These are phyloP conservation scores for Argya squamiceps DNA, from an alignment of 2,797 vertebrate genomes.

Conservation along the genomic window DNA sequence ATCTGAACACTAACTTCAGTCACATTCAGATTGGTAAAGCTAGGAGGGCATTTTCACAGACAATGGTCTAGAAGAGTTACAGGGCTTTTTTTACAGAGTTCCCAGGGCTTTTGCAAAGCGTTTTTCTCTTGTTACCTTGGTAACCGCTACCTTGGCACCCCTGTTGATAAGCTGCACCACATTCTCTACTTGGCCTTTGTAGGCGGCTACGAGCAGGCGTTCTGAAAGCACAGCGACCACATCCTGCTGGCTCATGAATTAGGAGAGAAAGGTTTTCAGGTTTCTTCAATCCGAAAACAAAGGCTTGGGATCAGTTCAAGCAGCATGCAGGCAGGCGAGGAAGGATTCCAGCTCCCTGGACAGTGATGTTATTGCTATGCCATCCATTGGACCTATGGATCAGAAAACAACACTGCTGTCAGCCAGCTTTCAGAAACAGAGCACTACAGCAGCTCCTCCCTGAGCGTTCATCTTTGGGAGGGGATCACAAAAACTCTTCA, in stretches of 20 bases:
- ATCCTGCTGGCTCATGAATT: constrained; percentile 99
- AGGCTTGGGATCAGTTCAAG: constrained; percentile 37
- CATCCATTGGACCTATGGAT: constrained; percentile 79
- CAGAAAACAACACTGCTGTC: constrained; percentile 68
- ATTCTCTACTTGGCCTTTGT: constrained; percentile 96
- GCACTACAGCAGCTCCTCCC: constrained; percentile 17
- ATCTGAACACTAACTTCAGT: neutral
- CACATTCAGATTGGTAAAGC: constrained; percentile 50
- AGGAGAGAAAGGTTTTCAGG: constrained; percentile 76
- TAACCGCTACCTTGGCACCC: constrained; percentile 95
- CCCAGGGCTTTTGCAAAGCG: constrained; percentile 56
- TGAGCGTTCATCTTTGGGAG: neutral
- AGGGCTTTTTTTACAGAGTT: no score
- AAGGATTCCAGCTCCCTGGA: constrained; percentile 39
- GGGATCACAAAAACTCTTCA: neutral
- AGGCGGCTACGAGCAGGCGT: constrained; percentile 94
- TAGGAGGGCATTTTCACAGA: constrained; percentile 27
- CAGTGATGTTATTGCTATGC: constrained; percentile 60
- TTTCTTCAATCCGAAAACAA: constrained; percentile 69
- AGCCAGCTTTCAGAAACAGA: constrained; percentile 12
- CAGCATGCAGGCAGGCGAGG: neutral
- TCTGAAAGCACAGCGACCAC: constrained; percentile 93
- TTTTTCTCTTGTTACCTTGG: constrained; percentile 88
- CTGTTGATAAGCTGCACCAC: constrained; percentile 99
- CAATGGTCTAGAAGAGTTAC: constrained; percentile 48